Evolutionary conservation across 2,888 invertebrate species (phyloP), one percentile per base, ranked within the genome.

Genomic region (Ichneumon xanthorius): DNA sequence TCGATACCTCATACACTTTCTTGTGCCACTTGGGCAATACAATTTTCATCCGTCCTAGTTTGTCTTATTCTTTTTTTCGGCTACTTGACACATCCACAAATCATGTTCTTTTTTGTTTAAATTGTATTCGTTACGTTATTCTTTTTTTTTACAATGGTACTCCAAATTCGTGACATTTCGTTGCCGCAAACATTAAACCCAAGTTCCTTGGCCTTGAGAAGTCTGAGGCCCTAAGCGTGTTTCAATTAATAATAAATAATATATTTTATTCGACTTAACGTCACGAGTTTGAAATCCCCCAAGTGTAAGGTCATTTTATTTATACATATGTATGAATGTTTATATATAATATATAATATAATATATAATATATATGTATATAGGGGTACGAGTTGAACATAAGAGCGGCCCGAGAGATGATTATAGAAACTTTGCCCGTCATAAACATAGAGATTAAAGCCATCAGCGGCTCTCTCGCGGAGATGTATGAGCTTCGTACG

Each of bases 401-500:
- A 67, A 72, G 80, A 71, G 79, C 53, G 65, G 55, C 53, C 16
- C 22, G 53, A 67, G 61, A 68, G 68, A 73, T 80, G 55, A 72
- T 72, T 63, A 76, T 16, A 72, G 48, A 80, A 77, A 76, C 71
- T 19, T 65, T 26, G 55, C 30, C 53, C 80, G 48, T 75, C 80
- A 61, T 81, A 81, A 81, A 81, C 75, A 81, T 75, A 81, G 73
- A 61, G 19, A 81, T 81, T 81, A 81, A 81, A 81, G 19, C 80
- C 80, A 81, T 81, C 80, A 75, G 61, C 80, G 80, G 68, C 58
- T 81, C 72, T 73, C 55, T 33, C 63, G 67, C 26, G 61, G 61
- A 48, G 58, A 70, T 61, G 61, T 19, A 63, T 33, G 26, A 30
- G 22, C 40, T 55, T 63, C 55, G 37, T 80, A 58, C 33, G 11